A percentile compares a stretch with the other conserved stretches of the same genome.
Conservation (phyloP, 1,140 invertebrate genomes). For the Chironomus striatipennis region DNA sequence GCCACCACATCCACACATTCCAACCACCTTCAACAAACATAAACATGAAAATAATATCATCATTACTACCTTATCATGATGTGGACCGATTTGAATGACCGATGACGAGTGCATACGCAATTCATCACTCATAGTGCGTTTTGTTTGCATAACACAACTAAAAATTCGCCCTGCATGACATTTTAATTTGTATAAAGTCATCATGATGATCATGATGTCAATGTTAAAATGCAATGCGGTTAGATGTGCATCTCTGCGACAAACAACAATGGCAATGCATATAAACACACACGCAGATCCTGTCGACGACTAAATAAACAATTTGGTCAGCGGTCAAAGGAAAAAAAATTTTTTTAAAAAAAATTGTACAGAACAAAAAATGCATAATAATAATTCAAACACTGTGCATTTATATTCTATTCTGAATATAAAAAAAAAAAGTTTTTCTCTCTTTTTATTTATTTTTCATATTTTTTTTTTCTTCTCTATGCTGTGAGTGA, state of each 20-base stretch:
- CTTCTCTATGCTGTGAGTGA: no score
- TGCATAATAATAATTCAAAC: conserved; percentile 22
- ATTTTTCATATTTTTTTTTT: no score
- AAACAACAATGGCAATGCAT: neutral
- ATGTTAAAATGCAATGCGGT: conserved; percentile 4
- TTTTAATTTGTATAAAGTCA: conserved; percentile 20
- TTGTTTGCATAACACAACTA: no score
- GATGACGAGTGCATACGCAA: no score
- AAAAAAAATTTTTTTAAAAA: neutral
- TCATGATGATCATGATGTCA: neutral
- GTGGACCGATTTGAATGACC: no score
- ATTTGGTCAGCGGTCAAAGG: neutral
- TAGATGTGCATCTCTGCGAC: neutral
- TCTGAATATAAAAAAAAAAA: neutral
- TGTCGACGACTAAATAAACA: conserved; percentile 1
- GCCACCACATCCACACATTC: no score
- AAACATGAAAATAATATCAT: no score
- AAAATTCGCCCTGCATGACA: neutral
- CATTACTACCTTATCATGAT: no score
- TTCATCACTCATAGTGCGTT: no score
- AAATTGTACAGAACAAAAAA: no score
- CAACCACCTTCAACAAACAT: no score
- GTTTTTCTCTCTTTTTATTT: neutral
- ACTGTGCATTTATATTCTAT: neutral
- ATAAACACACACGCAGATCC: neutral